phyloP scores from a whole-genome alignment of 2,113 vertebrate genomes.

The Halichoerus grypus region DNA sequence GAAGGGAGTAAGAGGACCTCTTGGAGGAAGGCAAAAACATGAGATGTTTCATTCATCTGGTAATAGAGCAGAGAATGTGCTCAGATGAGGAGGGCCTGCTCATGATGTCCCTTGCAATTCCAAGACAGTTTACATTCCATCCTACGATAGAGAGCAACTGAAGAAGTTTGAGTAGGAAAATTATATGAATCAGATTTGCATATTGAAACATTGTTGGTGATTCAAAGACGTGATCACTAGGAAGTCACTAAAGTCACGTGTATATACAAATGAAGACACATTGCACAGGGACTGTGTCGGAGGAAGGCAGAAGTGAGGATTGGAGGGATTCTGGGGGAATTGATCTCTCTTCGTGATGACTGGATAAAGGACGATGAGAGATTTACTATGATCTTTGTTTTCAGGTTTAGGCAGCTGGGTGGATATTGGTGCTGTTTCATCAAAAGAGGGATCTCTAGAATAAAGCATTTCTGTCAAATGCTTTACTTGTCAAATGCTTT shows the following conservation, averaged over 20 bases:
- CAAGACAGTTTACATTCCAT: not conserved
- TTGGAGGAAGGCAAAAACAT: not conserved
- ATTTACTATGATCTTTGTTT: not conserved
- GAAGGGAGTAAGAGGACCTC: not conserved
- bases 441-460: not conserved
- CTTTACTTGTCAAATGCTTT: too few relatives aligned
- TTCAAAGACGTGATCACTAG: not conserved
- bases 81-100: not conserved
- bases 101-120: not conserved
- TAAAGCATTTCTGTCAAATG: not conserved
- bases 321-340: not conserved
- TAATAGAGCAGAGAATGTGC: not conserved
- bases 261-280: not conserved
- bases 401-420: not conserved
- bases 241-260: not conserved
- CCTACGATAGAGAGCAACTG: not conserved
- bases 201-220: not conserved
- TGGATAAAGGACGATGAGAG: not conserved
- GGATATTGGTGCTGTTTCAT: not conserved
- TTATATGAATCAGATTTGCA: not conserved
- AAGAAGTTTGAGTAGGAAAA: not conserved
- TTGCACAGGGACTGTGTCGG: not conserved
- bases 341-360: not conserved
- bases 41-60: not conserved
- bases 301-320: not conserved